Evolutionary conservation across 2,888 invertebrate genomes (phyloP).

Genomic region (Drosophila kuntzei): DNA sequence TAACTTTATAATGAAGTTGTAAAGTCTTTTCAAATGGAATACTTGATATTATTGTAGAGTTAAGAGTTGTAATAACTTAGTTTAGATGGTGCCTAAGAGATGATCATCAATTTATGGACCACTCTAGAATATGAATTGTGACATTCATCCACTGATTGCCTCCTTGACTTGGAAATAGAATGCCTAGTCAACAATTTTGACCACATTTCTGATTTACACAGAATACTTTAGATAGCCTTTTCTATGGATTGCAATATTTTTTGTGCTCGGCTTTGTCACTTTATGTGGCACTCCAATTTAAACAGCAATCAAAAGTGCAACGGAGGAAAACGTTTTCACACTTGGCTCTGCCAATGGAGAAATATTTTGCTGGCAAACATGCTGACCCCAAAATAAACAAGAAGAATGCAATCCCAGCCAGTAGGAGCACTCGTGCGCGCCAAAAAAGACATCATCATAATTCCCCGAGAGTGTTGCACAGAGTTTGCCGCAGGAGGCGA

Average conservation of each 20-base stretch:
- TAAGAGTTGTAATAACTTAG: neutral
- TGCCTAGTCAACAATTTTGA: conserved; percentile 50
- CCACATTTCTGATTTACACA: conserved; percentile 45
- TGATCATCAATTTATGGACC: neutral
- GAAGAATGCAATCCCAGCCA: conserved; percentile 50
- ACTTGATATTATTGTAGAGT: neutral
- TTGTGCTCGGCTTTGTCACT: conserved; percentile 35
- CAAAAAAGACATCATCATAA: conserved; percentile 74
- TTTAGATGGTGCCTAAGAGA: neutral
- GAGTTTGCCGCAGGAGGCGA: conserved; percentile 42
- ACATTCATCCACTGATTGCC: conserved; percentile 39
- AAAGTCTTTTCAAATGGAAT: neutral
- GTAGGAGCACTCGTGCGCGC: conserved; percentile 68
- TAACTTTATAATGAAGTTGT: neutral
- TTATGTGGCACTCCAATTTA: conserved; percentile 60
- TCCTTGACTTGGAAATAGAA: conserved; percentile 13
- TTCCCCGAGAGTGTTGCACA: conserved; percentile 46
- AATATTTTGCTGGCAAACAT: conserved; percentile 74
- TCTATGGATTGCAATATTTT: conserved; percentile 40
- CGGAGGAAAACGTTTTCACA: conserved; percentile 74
- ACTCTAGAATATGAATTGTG: conserved; percentile 14
- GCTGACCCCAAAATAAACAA: conserved; percentile 79
- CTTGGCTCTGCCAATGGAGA: conserved; percentile 59
- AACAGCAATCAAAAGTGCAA: conserved; percentile 76
- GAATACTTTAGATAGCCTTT: conserved; percentile 20